phyloP scores from a whole-genome alignment of 2,797 vertebrate genomes.

The Enteromius treurensis region DNA sequence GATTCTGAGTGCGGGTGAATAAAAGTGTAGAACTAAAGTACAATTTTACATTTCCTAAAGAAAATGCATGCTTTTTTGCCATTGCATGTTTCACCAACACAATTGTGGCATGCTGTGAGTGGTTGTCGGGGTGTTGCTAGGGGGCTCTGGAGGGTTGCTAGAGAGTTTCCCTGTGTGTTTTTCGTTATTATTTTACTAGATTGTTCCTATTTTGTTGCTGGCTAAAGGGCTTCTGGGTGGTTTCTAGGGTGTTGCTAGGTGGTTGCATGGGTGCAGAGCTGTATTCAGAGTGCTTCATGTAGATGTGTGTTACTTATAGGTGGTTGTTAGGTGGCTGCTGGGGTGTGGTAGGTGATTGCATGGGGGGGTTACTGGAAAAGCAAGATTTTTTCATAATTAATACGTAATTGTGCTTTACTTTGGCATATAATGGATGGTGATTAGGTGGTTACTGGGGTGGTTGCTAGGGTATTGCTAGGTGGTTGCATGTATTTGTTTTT shows the following conservation, averaged over 20 bases:
- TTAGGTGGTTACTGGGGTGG: background rate
- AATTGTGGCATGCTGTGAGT: background rate
- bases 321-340: background rate
- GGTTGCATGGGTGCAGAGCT: background rate
- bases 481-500: background rate
- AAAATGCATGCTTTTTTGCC: background rate
- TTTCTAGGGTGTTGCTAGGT: background rate
- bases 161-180: background rate
- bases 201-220: background rate
- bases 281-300: background rate
- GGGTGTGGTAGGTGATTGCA: background rate
- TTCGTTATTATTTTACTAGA: background rate
- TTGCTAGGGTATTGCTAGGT: background rate
- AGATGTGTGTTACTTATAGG: background rate
- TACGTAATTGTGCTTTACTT: too few relatives aligned
- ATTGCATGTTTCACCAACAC: background rate
- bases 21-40: background rate
- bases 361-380: too few relatives aligned
- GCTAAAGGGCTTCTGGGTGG: too few relatives aligned
- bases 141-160: background rate
- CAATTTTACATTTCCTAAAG: background rate
- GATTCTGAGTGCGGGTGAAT: conserved; percentile 5
- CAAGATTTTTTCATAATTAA: too few relatives aligned
- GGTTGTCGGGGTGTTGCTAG: background rate
- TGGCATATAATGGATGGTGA: too few relatives aligned